phyloP scores from a whole-genome alignment of 1,140 invertebrate species.

The Rhizoglyphus robini region DNA sequence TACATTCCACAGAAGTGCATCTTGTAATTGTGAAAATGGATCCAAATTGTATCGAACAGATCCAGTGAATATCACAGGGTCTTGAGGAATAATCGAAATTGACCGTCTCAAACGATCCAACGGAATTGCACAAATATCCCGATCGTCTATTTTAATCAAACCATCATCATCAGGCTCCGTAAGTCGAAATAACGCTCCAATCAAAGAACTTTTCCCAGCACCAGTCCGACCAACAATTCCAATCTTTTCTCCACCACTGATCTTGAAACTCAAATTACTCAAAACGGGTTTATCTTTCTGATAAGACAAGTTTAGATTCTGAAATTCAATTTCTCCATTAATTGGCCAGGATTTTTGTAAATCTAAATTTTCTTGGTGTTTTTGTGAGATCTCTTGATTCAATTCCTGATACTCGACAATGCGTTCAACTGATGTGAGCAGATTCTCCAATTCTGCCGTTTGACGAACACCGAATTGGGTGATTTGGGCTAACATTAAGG shows the following conservation, averaged over 20 bases:
- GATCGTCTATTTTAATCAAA: slow-evolving; percentile 31
- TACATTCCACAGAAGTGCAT: slow-evolving; percentile 30
- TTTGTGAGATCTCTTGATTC: slow-evolving; percentile 43
- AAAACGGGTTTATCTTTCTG: slow-evolving; percentile 39
- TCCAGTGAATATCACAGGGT: slow-evolving; percentile 36
- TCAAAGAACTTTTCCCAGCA: slow-evolving; percentile 35
- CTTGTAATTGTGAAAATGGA: slow-evolving; percentile 28
- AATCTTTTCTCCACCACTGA: slow-evolving; percentile 45
- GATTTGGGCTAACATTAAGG: slow-evolving; percentile 55
- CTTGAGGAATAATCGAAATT: slow-evolving; percentile 48
- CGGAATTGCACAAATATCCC: slow-evolving; percentile 31
- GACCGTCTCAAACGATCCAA: slow-evolving; percentile 22
- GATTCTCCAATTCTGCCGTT: slow-evolving; percentile 61
- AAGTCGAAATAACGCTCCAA: slow-evolving; percentile 36
- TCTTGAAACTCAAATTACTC: slow-evolving; percentile 28
- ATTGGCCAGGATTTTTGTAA: slow-evolving; percentile 49
- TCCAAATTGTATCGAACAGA: slow-evolving; percentile 34
- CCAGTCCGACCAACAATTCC: slow-evolving; percentile 52
- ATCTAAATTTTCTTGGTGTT: slow-evolving; percentile 45
- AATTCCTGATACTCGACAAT: slow-evolving; percentile 61
- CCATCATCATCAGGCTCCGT: slow-evolving; percentile 41
- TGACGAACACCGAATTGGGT: slow-evolving; percentile 33
- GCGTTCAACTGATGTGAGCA: slow-evolving; percentile 61
- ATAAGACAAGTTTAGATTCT: slow-evolving; percentile 48
- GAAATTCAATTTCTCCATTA: slow-evolving; percentile 49